phyloP scores from a whole-genome alignment of 2,888 invertebrate genomes.

The Brachyptera risi region DNA sequence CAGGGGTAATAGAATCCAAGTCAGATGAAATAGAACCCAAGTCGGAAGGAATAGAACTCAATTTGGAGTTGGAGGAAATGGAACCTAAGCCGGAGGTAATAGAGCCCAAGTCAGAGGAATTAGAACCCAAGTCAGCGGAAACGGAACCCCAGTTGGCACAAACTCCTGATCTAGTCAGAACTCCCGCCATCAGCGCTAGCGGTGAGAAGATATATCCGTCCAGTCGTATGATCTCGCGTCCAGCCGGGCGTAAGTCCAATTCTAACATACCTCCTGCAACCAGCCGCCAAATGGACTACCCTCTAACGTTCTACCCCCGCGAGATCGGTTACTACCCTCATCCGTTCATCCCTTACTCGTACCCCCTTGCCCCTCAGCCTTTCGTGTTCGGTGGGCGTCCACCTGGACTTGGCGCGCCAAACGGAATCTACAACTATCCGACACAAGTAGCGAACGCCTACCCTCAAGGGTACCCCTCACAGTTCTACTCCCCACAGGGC shows the following conservation, averaged over 20 bases:
- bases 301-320: conserved; percentile 21
- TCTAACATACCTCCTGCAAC: no score
- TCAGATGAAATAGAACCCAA: no score
- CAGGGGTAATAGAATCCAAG: neutral
- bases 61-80: neutral
- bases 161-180: no score
- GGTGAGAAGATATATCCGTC: no score
- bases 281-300: conserved; percentile 1
- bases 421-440: no score
- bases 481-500: neutral
- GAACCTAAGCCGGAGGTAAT: conserved; percentile 5
- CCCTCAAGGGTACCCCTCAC: neutral
- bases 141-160: no score
- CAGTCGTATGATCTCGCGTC: no score
- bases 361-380: conserved; percentile 8
- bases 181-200: no score
- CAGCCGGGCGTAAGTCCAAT: no score
- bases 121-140: neutral
- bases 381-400: neutral
- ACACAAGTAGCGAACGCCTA: no score
- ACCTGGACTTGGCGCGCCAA: no score
- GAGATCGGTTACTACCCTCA: conserved; percentile 17
- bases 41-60: neutral
- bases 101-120: neutral
- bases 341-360: conserved; percentile 4